Evolutionary conservation across 2,888 invertebrate genomes (phyloP).

Genomic region (Parochlus steinenii): DNA sequence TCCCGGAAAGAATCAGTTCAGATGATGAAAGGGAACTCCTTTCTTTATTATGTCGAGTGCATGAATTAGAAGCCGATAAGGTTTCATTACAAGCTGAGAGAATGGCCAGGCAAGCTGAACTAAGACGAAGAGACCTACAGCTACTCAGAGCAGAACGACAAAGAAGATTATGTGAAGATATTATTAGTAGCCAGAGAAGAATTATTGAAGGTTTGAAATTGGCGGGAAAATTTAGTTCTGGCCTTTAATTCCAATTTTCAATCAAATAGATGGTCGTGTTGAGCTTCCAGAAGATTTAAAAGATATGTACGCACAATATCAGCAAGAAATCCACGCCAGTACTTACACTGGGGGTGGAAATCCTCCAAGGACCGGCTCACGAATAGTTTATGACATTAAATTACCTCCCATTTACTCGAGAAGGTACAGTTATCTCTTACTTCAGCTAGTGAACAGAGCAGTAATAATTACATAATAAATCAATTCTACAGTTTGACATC

Average conservation of each 20-base stretch:
- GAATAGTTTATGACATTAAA: slow-evolving; percentile 26
- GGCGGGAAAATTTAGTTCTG: too few species aligned
- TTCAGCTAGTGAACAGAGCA: neutral
- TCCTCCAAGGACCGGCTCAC: slow-evolving; percentile 21
- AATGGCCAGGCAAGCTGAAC: slow-evolving; percentile 70
- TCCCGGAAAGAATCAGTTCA: slow-evolving; percentile 69
- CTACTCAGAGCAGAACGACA: slow-evolving; percentile 70
- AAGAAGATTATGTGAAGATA: slow-evolving; percentile 74
- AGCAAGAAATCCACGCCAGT: slow-evolving; percentile 74
- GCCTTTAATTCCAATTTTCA: slow-evolving; percentile 13
- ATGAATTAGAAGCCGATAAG: slow-evolving; percentile 88
- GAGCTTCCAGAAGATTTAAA: slow-evolving; percentile 56
- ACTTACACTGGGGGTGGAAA: slow-evolving; percentile 39
- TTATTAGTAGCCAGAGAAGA: slow-evolving; percentile 72
- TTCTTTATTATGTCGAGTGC: slow-evolving; percentile 75
- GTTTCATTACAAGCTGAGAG: slow-evolving; percentile 79
- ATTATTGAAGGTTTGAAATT: slow-evolving; percentile 57
- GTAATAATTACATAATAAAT: neutral
- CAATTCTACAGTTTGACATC: slow-evolving; percentile 7
- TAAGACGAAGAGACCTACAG: slow-evolving; percentile 67
- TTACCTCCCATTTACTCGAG: slow-evolving; percentile 29
- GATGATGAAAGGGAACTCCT: slow-evolving; percentile 82
- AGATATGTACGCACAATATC: slow-evolving; percentile 66
- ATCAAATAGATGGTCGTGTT: slow-evolving; percentile 42
- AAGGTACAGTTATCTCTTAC: slow-evolving; percentile 20